phyloP scores from a whole-genome alignment of 1,140 invertebrate genomes.

The Idris sp. region DNA sequence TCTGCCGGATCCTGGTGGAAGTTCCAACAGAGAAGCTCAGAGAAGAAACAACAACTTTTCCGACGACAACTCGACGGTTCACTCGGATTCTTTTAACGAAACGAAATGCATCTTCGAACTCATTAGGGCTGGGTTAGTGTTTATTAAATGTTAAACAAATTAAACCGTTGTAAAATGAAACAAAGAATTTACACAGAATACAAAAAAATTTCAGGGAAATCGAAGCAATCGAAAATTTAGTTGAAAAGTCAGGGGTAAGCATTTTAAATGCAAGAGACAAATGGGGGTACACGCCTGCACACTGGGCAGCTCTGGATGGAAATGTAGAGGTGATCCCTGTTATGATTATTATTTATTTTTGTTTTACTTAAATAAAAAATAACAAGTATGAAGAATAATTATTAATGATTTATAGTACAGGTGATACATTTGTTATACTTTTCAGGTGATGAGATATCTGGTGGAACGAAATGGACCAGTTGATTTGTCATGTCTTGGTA shows the following conservation, averaged over 20 bases:
- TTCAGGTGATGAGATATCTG: conserved; percentile 86
- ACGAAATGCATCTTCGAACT: conserved; percentile 74
- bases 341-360: conserved; percentile 26
- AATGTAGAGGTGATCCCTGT: conserved; percentile 81
- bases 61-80: conserved; percentile 68
- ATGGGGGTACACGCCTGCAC: conserved; percentile 94
- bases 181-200: too few relatives aligned
- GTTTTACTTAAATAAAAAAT: too few relatives aligned
- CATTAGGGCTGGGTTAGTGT: conserved; percentile 72
- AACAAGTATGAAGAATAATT: too few relatives aligned
- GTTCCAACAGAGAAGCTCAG: conserved; percentile 36
- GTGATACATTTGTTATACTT: too few relatives aligned
- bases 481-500: conserved; percentile 91
- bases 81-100: conserved; percentile 71
- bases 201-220: conserved; percentile 84
- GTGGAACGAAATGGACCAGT: conserved; percentile 89
- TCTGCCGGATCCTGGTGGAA: conserved; percentile 60
- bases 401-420: too few relatives aligned
- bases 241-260: conserved; percentile 85
- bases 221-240: conserved; percentile 85
- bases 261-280: conserved; percentile 88
- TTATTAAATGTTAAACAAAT: too few relatives aligned
- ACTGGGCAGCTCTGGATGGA: conserved; percentile 94
- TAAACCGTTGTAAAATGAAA: too few relatives aligned
- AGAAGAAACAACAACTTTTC: conserved; percentile 72